Evolutionary conservation across 1,140 invertebrate species (phyloP).

Genomic region (Drosophila mayri): DNA sequence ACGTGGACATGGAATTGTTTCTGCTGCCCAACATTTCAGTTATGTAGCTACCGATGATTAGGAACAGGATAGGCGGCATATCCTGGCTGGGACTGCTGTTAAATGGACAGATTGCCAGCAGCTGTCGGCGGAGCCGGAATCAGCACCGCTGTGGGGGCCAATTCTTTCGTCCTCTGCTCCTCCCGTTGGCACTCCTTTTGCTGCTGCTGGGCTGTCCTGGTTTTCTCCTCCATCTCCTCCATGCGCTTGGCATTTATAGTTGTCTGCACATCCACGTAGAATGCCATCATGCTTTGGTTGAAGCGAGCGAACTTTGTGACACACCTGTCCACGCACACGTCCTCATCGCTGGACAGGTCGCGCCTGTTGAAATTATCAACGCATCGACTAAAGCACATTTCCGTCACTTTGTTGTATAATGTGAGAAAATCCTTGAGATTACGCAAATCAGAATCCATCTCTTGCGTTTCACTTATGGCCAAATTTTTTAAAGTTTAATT

Average conservation of each 20-base stretch:
- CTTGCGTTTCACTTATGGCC: not conserved
- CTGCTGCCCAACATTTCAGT: too few relatives aligned
- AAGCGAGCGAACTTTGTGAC: conserved; percentile 95
- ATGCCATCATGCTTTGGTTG: conserved; percentile 90
- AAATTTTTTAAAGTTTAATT: conserved; percentile 16
- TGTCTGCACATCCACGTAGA: conserved; percentile 81
- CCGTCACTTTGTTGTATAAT: conserved; percentile 94
- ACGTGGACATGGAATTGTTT: too few relatives aligned
- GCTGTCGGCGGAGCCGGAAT: conserved; percentile 20
- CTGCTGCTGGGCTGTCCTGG: conserved; percentile 39
- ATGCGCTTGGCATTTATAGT: conserved; percentile 69
- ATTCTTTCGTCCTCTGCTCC: conserved; percentile 44
- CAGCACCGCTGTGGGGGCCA: conserved; percentile 18
- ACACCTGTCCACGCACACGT: conserved; percentile 92
- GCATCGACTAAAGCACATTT: conserved; percentile 94
- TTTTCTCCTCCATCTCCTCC: conserved; percentile 65
- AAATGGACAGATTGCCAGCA: conserved; percentile 47
- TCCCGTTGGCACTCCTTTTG: conserved; percentile 45
- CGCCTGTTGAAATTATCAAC: conserved; percentile 93
- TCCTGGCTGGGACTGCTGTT: conserved; percentile 11
- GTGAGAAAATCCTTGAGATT: conserved; percentile 92
- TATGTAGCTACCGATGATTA: not conserved
- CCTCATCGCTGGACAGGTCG: conserved; percentile 89
- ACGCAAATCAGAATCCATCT: conserved; percentile 72
- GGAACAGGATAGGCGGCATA: not conserved